A percentile compares a stretch with the other conserved stretches of the same genome.
Evolutionary conservation across 2,888 invertebrate genomes (phyloP).

Genomic region (Eudemis profundana): DNA sequence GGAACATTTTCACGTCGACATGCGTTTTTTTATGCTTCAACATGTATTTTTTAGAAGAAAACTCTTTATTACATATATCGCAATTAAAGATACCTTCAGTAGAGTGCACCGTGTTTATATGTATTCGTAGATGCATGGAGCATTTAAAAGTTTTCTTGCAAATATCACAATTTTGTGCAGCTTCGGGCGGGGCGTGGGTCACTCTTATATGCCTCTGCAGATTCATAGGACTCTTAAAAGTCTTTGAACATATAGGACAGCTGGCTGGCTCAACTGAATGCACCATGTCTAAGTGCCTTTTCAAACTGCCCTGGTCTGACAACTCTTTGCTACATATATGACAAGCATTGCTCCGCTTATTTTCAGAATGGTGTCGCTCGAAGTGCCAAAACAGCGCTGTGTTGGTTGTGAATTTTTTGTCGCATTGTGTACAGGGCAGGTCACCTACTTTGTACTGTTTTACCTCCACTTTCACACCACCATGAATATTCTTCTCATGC

Average conservation of each 20-base stretch:
- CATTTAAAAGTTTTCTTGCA: slow-evolving; percentile 61
- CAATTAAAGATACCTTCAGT: slow-evolving; percentile 54
- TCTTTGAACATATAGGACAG: slow-evolving; percentile 56
- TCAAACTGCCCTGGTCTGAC: slow-evolving; percentile 51
- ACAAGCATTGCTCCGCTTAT: slow-evolving; percentile 39
- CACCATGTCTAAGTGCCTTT: slow-evolving; percentile 55
- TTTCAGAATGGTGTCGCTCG: slow-evolving; percentile 50
- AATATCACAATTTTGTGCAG: slow-evolving; percentile 52
- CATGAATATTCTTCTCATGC: slow-evolving; percentile 45
- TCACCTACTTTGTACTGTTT: slow-evolving; percentile 47
- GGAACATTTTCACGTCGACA: slow-evolving; percentile 43
- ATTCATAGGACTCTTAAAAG: slow-evolving; percentile 54
- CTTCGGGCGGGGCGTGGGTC: slow-evolving; percentile 61
- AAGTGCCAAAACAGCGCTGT: slow-evolving; percentile 55
- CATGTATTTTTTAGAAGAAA: slow-evolving; percentile 56
- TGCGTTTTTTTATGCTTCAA: slow-evolving; percentile 59
- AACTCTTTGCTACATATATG: slow-evolving; percentile 52
- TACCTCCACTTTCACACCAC: slow-evolving; percentile 18
- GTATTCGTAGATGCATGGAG: slow-evolving; percentile 56
- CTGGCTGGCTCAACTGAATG: slow-evolving; percentile 53
- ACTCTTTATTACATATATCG: slow-evolving; percentile 56
- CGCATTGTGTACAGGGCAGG: slow-evolving; percentile 49
- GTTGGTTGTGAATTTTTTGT: slow-evolving; percentile 50
- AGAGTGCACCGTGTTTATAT: slow-evolving; percentile 55
- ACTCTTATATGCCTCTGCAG: slow-evolving; percentile 57